Evolutionary conservation across 2,113 vertebrate genomes (phyloP).

Genomic region (Potamarius usumacintae): DNA sequence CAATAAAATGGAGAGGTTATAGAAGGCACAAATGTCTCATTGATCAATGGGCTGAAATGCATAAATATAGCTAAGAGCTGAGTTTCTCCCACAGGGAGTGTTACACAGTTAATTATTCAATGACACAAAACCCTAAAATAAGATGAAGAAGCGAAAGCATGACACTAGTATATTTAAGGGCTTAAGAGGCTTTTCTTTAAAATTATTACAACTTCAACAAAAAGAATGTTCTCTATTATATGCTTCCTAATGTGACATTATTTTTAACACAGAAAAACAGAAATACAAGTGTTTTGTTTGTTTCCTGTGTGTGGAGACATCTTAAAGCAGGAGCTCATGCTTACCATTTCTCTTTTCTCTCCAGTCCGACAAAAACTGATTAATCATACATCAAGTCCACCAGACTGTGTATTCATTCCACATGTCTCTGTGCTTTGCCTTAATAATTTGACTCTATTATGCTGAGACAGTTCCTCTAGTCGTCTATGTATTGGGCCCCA

Average conservation of each 20-base stretch:
- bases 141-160: slow-evolving; percentile 37
- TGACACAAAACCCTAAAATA: slow-evolving; percentile 33
- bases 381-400: slow-evolving; percentile 68
- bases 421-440: slow-evolving; percentile 71
- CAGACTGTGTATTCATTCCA: slow-evolving; percentile 70
- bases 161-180: slow-evolving; percentile 1
- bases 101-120: slow-evolving; percentile 43
- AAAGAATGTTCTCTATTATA: background rate
- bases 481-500: slow-evolving; percentile 64
- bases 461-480: slow-evolving; percentile 65
- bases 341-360: slow-evolving; percentile 57
- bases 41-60: slow-evolving; percentile 59
- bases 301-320: background rate
- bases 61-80: slow-evolving; percentile 47
- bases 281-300: background rate
- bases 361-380: slow-evolving; percentile 59
- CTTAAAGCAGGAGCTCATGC: slow-evolving; percentile 44
- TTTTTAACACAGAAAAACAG: background rate
- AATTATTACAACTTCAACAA: background rate
- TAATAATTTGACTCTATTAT: slow-evolving; percentile 73
- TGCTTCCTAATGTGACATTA: background rate
- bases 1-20: slow-evolving; percentile 46
- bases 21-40: slow-evolving; percentile 42
- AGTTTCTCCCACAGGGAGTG: slow-evolving; percentile 37
- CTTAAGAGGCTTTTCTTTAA: slow-evolving; percentile 3